Evolutionary conservation across 2,888 invertebrate genomes (phyloP).

Genomic region (Apodemia hepburni): DNA sequence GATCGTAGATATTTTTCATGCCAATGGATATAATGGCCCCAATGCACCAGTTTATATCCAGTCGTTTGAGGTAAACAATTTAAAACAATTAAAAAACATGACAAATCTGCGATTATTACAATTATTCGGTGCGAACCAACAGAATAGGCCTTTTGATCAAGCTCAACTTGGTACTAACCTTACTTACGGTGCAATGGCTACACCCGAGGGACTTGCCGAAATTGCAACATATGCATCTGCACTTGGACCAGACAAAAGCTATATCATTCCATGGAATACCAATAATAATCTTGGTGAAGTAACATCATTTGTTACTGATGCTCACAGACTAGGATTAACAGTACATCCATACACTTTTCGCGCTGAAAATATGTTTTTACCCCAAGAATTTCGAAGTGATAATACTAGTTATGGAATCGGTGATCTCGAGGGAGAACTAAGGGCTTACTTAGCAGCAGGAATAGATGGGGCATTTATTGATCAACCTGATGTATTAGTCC

Average conservation of each 20-base stretch:
- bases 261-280: constrained; percentile 57
- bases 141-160: constrained; percentile 55
- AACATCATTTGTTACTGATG: constrained; percentile 57
- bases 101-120: constrained; percentile 58
- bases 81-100: constrained; percentile 55
- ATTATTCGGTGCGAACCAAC: constrained; percentile 43
- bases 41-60: constrained; percentile 61
- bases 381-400: constrained; percentile 49
- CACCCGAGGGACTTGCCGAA: constrained; percentile 52
- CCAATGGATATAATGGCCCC: constrained; percentile 51
- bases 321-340: constrained; percentile 55
- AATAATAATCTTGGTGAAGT: constrained; percentile 46
- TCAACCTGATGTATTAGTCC: constrained; percentile 53
- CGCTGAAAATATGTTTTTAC: constrained; percentile 60
- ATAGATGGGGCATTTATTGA: constrained; percentile 67
- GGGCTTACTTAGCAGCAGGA: constrained; percentile 55
- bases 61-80: constrained; percentile 64
- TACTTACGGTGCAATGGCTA: constrained; percentile 62
- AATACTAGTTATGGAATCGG: constrained; percentile 44
- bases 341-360: constrained; percentile 71
- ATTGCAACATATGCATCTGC: constrained; percentile 63
- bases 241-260: constrained; percentile 63
- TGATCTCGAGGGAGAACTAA: constrained; percentile 51
- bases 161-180: constrained; percentile 42
- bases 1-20: constrained; percentile 51